These are phyloP conservation scores for Callocephalon fimbriatum DNA, from an alignment of 2,113 vertebrate species.

Conservation along the genomic window DNA sequence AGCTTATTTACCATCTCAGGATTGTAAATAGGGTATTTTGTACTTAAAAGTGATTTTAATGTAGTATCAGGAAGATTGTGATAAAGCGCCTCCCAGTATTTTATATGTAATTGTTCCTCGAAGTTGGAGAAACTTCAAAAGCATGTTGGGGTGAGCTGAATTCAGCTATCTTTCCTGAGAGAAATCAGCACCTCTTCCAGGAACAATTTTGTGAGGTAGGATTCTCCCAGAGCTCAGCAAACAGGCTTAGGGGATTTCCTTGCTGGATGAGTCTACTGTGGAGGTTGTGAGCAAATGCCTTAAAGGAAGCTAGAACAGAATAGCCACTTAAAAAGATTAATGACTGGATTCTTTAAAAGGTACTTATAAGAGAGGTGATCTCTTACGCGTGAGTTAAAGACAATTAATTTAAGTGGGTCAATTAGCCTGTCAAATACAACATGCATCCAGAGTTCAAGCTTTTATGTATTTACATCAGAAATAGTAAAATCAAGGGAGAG, in stretches of 20 bases:
- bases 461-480: not conserved
- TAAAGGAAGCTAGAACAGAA: conserved; percentile 17
- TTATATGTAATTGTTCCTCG: not conserved
- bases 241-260: conserved; percentile 24
- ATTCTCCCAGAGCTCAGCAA: not conserved
- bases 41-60: not conserved
- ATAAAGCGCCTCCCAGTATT: not conserved
- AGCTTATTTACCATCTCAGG: not conserved
- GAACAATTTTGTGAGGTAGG: not conserved
- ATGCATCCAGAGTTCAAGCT: not conserved
- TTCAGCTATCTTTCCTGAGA: not conserved
- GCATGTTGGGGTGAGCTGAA: not conserved
- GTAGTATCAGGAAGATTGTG: not conserved
- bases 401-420: conserved; percentile 50
- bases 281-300: conserved; percentile 39
- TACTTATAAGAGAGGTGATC: conserved; percentile 54
- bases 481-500: not conserved
- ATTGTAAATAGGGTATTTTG: not conserved
- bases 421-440: conserved; percentile 39
- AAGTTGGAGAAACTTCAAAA: not conserved
- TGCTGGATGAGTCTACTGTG: not conserved
- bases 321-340: conserved; percentile 54
- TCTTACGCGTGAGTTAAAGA: conserved; percentile 7
- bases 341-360: conserved; percentile 51
- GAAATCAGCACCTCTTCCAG: not conserved